Evolutionary conservation across 1,140 invertebrate genomes (phyloP).

Genomic region (Apolygus lucorum): DNA sequence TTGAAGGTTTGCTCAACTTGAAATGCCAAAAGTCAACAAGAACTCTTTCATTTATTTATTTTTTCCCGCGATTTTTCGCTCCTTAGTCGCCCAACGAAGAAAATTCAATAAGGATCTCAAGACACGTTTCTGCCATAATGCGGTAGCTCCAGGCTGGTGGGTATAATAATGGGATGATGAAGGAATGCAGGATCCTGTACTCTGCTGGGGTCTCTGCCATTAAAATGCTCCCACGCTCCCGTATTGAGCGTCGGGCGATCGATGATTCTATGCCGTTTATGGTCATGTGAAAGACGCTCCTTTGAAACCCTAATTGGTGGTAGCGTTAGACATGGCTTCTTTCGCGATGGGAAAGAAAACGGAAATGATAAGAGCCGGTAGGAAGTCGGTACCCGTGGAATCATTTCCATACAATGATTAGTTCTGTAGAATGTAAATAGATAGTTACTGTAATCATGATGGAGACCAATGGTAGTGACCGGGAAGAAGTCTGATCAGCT

Average conservation of each 20-base stretch:
- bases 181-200: background rate
- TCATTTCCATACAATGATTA: too few relatives aligned
- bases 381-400: too few relatives aligned
- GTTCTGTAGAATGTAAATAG: too few relatives aligned
- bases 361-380: too few relatives aligned
- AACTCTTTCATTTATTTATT: background rate
- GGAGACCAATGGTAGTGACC: too few relatives aligned
- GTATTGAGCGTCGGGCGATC: background rate
- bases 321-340: too few relatives aligned
- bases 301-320: too few relatives aligned
- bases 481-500: too few relatives aligned
- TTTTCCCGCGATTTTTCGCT: background rate
- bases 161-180: background rate
- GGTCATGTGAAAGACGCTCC: background rate
- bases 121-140: background rate
- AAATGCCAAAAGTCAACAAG: background rate
- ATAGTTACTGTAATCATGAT: too few relatives aligned
- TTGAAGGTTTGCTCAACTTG: background rate
- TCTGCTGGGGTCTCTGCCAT: background rate
- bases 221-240: background rate
- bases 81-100: background rate
- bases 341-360: too few relatives aligned
- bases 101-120: background rate
- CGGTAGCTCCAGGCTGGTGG: background rate
- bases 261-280: background rate